Evolutionary conservation across 2,888 invertebrate species (phyloP).

Genomic region (Melanchra persicariae): DNA sequence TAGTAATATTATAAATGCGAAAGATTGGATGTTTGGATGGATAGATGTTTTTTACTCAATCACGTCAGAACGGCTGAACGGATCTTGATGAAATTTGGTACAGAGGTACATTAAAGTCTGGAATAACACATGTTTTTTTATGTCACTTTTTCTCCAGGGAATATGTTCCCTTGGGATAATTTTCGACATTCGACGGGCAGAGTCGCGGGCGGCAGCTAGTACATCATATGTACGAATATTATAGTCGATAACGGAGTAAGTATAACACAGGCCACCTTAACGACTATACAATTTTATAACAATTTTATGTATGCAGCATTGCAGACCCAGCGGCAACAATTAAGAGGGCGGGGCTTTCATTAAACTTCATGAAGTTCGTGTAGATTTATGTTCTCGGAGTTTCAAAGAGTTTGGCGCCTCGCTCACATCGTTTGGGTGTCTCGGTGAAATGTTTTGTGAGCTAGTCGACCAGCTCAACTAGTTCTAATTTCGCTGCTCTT

Average conservation of each 20-base stretch:
- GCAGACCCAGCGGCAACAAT: constrained; percentile 70
- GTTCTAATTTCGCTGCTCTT: constrained; percentile 47
- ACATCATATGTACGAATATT: too few species aligned
- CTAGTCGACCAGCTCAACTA: constrained; percentile 47
- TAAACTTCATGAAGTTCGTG: constrained; percentile 74
- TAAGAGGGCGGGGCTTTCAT: constrained; percentile 73
- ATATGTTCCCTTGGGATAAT: too few species aligned
- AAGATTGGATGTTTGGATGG: too few species aligned
- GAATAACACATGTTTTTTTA: too few species aligned
- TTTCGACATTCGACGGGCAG: too few species aligned
- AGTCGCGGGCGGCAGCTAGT: too few species aligned
- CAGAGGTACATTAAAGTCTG: too few species aligned
- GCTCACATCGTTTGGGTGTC: constrained; percentile 58
- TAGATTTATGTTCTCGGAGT: constrained; percentile 72
- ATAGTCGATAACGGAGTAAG: constrained; percentile 32
- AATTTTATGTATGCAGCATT: constrained; percentile 65
- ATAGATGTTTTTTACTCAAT: too few species aligned
- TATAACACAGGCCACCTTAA: constrained; percentile 55
- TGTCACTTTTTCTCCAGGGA: too few species aligned
- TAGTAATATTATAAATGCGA: too few species aligned
- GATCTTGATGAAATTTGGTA: too few species aligned
- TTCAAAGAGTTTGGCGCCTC: constrained; percentile 65
- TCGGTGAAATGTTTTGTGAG: constrained; percentile 60
- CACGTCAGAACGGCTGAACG: too few species aligned
- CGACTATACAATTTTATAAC: constrained; percentile 63